A percentile compares a stretch with the other conserved stretches of the same genome.
phyloP scores from a whole-genome alignment of 2,113 vertebrate species.

The Gobius niger region DNA sequence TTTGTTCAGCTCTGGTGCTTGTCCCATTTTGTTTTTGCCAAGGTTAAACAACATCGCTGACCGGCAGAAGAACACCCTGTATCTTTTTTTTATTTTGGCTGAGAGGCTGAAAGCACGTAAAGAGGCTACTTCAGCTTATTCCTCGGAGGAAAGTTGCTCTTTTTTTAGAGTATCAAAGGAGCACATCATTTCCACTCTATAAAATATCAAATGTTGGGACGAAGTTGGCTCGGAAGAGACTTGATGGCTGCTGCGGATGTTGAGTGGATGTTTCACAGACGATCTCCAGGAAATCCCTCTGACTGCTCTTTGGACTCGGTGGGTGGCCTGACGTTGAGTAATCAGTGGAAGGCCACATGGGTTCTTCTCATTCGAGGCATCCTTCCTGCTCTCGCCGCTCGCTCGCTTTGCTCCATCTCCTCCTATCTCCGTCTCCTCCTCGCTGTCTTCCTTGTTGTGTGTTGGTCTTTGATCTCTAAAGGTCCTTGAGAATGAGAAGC shows the following conservation, averaged over 20 bases:
- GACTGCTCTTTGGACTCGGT: constrained; percentile 68
- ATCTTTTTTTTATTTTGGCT: constrained; percentile 61
- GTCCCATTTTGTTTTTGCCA: constrained; percentile 69
- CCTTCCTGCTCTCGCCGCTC: constrained; percentile 61
- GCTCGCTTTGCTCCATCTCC: constrained; percentile 58
- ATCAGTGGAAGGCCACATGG: constrained; percentile 71
- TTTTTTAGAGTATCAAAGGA: constrained; percentile 67
- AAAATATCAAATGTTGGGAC: constrained; percentile 60
- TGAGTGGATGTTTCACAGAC: constrained; percentile 63
- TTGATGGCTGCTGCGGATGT: constrained; percentile 55
- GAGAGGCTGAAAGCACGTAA: constrained; percentile 48
- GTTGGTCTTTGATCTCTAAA: constrained; percentile 80
- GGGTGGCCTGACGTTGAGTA: constrained; percentile 66
- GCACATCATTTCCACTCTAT: constrained; percentile 62
- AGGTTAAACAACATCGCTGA: constrained; percentile 66
- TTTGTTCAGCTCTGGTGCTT: constrained; percentile 66
- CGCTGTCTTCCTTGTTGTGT: constrained; percentile 71
- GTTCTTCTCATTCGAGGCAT: constrained; percentile 71
- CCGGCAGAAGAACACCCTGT: constrained; percentile 60
- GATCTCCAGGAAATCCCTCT: constrained; percentile 71
- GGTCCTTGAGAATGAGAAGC: constrained; percentile 78
- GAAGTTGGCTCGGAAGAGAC: constrained; percentile 61
- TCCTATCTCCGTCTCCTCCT: constrained; percentile 55
- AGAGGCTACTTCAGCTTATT: constrained; percentile 58
- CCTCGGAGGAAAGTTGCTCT: constrained; percentile 49